Percentiles rank a stretch among this genome's conserved stretches.
Conservation (phyloP, 2,113 vertebrate genomes). For the Trichomycterus rosablanca region DNA sequence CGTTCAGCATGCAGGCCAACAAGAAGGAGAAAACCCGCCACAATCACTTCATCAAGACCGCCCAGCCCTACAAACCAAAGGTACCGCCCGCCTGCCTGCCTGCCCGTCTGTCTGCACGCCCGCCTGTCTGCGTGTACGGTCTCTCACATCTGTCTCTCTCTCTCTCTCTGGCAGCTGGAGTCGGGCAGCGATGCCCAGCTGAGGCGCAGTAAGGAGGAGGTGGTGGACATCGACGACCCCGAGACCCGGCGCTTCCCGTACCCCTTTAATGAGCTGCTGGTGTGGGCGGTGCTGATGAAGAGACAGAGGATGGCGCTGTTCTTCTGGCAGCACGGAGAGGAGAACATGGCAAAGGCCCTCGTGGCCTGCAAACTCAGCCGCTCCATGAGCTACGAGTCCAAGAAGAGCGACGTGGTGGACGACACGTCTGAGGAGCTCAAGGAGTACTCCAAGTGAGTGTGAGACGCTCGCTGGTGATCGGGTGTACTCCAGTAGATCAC, state of each 20-base stretch:
- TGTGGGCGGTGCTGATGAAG: slow-evolving; percentile 98
- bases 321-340: slow-evolving; percentile 98
- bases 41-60: slow-evolving; percentile 98
- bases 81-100: slow-evolving; percentile 53
- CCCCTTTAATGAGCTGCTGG: slow-evolving; percentile 93
- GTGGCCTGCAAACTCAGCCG: slow-evolving; percentile 95
- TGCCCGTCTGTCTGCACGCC: background rate
- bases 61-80: slow-evolving; percentile 97
- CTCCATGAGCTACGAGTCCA: slow-evolving; percentile 94
- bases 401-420: slow-evolving; percentile 95
- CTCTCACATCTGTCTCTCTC: background rate
- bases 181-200: slow-evolving; percentile 79
- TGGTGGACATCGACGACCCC: slow-evolving; percentile 96
- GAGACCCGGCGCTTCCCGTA: slow-evolving; percentile 92
- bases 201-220: slow-evolving; percentile 94
- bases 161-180: slow-evolving; percentile 54
- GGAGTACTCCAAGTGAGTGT: slow-evolving; percentile 89
- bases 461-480: no score
- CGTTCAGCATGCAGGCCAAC: slow-evolving; percentile 92
- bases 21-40: slow-evolving; percentile 97
- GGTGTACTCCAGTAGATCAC: no score
- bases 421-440: slow-evolving; percentile 95
- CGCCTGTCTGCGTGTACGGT: background rate
- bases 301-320: slow-evolving; percentile 97
- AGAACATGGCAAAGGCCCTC: slow-evolving; percentile 96